These are phyloP conservation scores for Neomorphus geoffroyi DNA, from an alignment of 2,797 vertebrate genomes.

Conservation along the genomic window DNA sequence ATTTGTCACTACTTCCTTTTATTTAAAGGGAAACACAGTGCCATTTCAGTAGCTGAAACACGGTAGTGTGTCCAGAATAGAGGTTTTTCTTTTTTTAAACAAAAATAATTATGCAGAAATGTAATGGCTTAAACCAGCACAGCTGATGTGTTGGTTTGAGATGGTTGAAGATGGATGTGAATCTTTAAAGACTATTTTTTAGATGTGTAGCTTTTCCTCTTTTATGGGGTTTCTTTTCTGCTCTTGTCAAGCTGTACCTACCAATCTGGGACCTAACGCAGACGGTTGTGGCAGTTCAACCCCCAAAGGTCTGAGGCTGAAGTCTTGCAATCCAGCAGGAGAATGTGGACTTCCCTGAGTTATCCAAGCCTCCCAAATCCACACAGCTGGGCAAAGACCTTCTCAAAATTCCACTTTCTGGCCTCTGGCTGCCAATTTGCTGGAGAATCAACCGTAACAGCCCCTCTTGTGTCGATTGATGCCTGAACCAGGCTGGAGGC, in stretches of 20 bases:
- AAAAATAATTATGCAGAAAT: slow-evolving; percentile 33
- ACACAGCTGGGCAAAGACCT: not conserved
- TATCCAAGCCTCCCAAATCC: not conserved
- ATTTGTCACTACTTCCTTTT: slow-evolving; percentile 75
- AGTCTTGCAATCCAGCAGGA: not conserved
- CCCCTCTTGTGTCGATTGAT: rapidly evolving
- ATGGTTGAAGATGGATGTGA: slow-evolving; percentile 42
- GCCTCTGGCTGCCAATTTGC: not conserved
- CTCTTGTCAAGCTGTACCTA: not conserved
- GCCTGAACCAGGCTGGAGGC: not conserved
- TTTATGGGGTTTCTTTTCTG: slow-evolving; percentile 35
- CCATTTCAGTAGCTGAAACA: slow-evolving; percentile 62
- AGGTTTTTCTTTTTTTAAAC: not conserved
- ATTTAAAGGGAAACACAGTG: slow-evolving; percentile 72
- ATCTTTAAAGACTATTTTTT: slow-evolving; percentile 57
- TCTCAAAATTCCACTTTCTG: not conserved
- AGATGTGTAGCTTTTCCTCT: slow-evolving; percentile 50
- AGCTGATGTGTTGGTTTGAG: slow-evolving; percentile 35
- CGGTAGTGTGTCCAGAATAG: slow-evolving; percentile 26
- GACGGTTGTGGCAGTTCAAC: not conserved
- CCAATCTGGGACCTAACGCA: not conserved
- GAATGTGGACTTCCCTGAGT: not conserved
- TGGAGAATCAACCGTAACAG: rapidly evolving
- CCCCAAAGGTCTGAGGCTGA: not conserved
- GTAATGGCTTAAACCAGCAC: slow-evolving; percentile 35